Evolutionary conservation across 53 echinoderm and acorn worm genomes (phyloP), one percentile per base, ranked within the genome.

Genomic region (Zoroaster sp.): DNA sequence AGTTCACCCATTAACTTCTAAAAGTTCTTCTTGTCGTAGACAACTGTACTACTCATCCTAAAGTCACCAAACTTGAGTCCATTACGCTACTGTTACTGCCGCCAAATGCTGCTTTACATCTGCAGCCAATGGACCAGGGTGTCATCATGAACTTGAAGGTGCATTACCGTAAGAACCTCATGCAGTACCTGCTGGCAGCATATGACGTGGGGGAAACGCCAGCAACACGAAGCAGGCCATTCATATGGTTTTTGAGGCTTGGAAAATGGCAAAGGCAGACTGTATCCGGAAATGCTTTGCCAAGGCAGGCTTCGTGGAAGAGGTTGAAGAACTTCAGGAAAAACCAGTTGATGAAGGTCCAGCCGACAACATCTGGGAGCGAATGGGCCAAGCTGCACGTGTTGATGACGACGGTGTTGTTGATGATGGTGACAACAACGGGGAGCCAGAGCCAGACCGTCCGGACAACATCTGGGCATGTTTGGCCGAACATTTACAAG

Each of bases 31-130:
- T 88, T 20, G 82, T 88, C 69, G 74, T 88, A 1, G 83, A 87
- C 66, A 92, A 92, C n/a, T 92, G 88, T 53, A 33, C 83, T 1
- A 83, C 83, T 35, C 92, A 92, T n/a, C n/a, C n/a, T n/a, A n/a
- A n/a, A n/a, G n/a, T n/a, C n/a, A n/a, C 59, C 83, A 51, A 51
- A 3, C 89, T 20, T 20, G 5, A 25, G 72, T 69, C 76, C 42
- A 10, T 2, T 6, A 74, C 20, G 53, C 88, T 66, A 39, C 73
- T 47, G 4, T 89, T 88, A 53, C 74, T 92, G 36, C 77, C 92
- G 2, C 89, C 83, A 2, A 92, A 89, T 52, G 71, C 83, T 0
- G 78, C 88, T 33, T 86, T 71, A 0, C 66, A 87, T 18, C 73
- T 79, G 5, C 91, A 91, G 53, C 87, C 91, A 4, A 80, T 80